Evolutionary conservation across 2,888 invertebrate species (phyloP).

Genomic region (Cybosia mesomella): DNA sequence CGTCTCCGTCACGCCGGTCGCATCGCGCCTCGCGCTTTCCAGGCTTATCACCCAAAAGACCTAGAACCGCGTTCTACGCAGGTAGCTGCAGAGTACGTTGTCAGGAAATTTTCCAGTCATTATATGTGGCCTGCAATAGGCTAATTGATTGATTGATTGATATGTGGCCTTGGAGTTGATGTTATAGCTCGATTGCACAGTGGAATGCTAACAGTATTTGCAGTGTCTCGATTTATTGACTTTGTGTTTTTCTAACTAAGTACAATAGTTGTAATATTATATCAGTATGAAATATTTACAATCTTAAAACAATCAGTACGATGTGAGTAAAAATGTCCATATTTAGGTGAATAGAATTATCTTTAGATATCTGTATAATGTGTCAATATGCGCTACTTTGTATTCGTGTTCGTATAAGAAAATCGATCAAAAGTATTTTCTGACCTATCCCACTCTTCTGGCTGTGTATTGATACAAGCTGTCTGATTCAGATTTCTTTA

Average conservation of each 20-base stretch:
- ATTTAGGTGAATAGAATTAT: slow-evolving; percentile 30
- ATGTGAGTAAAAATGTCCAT: neutral
- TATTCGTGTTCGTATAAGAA: slow-evolving; percentile 12
- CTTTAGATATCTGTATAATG: slow-evolving; percentile 28
- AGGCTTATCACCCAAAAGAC: too few species aligned
- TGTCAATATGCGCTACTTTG: slow-evolving; percentile 25
- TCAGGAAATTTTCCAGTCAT: too few species aligned
- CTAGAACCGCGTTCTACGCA: too few species aligned
- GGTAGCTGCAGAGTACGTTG: too few species aligned
- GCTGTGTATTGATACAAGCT: slow-evolving; percentile 17
- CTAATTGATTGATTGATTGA: too few species aligned
- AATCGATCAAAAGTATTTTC: slow-evolving; percentile 12
- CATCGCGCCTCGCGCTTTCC: too few species aligned
- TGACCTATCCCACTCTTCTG: neutral
- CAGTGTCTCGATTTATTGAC: neutral
- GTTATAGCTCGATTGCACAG: neutral
- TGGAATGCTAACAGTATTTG: neutral
- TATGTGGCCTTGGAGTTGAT: neutral
- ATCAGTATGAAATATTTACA: neutral
- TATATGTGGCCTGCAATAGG: too few species aligned
- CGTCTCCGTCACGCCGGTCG: too few species aligned
- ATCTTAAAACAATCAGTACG: neutral
- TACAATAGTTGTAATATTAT: neutral
- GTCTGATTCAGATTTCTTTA: slow-evolving; percentile 24
- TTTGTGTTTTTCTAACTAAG: neutral